phyloP scores from a whole-genome alignment of 2,888 invertebrate genomes.

The Acleris holmiana region DNA sequence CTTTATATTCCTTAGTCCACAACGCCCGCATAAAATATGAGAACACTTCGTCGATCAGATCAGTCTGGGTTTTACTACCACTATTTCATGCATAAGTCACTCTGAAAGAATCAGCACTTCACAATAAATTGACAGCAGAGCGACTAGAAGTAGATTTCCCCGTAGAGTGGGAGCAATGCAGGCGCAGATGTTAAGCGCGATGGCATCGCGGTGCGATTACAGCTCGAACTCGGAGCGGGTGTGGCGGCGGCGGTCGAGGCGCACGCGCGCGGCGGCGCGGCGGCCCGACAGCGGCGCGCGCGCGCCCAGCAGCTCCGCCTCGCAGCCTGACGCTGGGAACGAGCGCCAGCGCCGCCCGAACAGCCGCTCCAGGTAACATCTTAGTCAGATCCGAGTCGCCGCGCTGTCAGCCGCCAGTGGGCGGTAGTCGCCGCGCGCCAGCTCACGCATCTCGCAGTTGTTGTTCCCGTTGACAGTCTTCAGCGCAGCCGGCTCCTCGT shows the following conservation, averaged over 20 bases:
- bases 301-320: constrained; percentile 62
- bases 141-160: constrained; percentile 25
- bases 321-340: constrained; percentile 74
- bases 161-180: constrained; percentile 36
- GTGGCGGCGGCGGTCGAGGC: constrained; percentile 77
- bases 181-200: constrained; percentile 44
- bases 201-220: constrained; percentile 52
- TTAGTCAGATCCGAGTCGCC: constrained; percentile 88
- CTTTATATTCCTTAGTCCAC: constrained; percentile 50
- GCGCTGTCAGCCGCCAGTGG: constrained; percentile 80
- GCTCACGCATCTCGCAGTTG: constrained; percentile 91
- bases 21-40: constrained; percentile 45
- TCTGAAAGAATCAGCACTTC: constrained; percentile 51
- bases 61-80: constrained; percentile 54
- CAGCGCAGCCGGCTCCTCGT: constrained; percentile 80
- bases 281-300: constrained; percentile 55
- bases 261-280: constrained; percentile 64
- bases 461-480: constrained; percentile 90
- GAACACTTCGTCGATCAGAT: constrained; percentile 54
- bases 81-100: constrained; percentile 55
- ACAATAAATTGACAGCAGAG: constrained; percentile 59
- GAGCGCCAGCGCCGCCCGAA: constrained; percentile 86
- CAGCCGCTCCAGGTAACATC: constrained; percentile 89
- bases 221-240: constrained; percentile 82
- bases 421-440: constrained; percentile 83